Conservation (phyloP, 2,888 invertebrate species). For the Conus canariensis region DNA sequence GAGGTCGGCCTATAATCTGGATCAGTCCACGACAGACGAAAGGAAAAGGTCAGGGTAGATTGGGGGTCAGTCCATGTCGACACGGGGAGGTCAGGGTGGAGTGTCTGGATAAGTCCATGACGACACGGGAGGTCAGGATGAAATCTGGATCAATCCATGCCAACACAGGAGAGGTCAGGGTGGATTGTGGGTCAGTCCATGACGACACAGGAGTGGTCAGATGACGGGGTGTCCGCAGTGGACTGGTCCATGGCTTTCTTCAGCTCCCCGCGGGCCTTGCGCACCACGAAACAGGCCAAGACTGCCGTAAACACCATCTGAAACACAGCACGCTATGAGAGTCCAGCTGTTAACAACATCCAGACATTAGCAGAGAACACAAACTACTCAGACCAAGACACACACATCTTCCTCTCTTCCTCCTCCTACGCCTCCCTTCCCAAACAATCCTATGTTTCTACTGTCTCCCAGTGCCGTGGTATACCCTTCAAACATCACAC, state of each 20-base stretch:
- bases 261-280: conserved; percentile 67
- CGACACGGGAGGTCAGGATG: not conserved
- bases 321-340: conserved; percentile 38
- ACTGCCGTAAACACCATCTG: conserved; percentile 57
- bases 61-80: not conserved
- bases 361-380: not conserved
- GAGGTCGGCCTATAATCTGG: not conserved
- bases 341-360: conserved; percentile 16
- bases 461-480: no score
- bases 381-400: not conserved
- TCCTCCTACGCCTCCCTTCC: not conserved
- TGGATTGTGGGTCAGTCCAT: not conserved
- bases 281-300: conserved; percentile 66
- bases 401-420: not conserved
- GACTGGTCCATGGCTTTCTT: conserved; percentile 67
- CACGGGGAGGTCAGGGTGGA: not conserved
- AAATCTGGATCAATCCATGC: not conserved
- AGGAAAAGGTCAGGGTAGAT: not conserved
- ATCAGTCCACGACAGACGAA: not conserved
- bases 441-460: no score
- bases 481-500: no score
- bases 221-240: not conserved
- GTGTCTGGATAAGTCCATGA: not conserved
- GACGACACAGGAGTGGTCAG: not conserved
- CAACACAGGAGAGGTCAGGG: no score